Evolutionary conservation across 2,888 invertebrate genomes (phyloP), one percentile per base, ranked within the genome.

Genomic region (Drosophila neutralis): DNA sequence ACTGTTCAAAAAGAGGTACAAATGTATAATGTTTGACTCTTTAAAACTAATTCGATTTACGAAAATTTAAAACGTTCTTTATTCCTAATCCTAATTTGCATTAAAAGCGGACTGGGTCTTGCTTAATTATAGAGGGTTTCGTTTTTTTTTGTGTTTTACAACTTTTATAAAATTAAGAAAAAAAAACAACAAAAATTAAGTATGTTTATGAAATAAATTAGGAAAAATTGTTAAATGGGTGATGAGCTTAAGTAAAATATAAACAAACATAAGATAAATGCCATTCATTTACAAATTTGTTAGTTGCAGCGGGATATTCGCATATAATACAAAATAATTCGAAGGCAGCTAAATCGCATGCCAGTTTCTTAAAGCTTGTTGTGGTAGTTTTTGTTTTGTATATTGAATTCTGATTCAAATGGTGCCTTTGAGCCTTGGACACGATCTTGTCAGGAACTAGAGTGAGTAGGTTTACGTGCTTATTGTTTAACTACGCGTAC

Each of bases 191-290:
- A 48, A 51, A 29, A 60, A 33, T 18, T n/a, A 40, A 11, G 38
- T 65, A 67, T 86, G 80, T 54, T 40, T 40, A 69, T 82, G 72
- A 75, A 83, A 88, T 88, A 83, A 83, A 83, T 83, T 66, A 88
- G 48, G 57, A 68, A 56, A 60, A 56, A 13, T n/a, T 48, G 45
- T 65, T 27, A 52, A 62, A 71, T 71, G 72, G 8, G 6, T 29
- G 51, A 74, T 84, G 73, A 78, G 49, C 74, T 73, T 75, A 74
- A 63, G 18, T 38, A 75, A 65, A 67, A 48, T 33, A 49, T 61
- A 53, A 52, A 49, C 7, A 59, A 57, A 64, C 45, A 57, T 51
- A 59, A 45, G 66, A 82, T 86, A 78, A 87, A 82, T 88, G 78
- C 86, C 54, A 65, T 71, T 61, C 53, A 73, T 63, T 67, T 69